Evolutionary conservation across 2,797 vertebrate genomes (phyloP), one percentile per base, ranked within the genome.

Genomic region (Mormyrops boulengeri): DNA sequence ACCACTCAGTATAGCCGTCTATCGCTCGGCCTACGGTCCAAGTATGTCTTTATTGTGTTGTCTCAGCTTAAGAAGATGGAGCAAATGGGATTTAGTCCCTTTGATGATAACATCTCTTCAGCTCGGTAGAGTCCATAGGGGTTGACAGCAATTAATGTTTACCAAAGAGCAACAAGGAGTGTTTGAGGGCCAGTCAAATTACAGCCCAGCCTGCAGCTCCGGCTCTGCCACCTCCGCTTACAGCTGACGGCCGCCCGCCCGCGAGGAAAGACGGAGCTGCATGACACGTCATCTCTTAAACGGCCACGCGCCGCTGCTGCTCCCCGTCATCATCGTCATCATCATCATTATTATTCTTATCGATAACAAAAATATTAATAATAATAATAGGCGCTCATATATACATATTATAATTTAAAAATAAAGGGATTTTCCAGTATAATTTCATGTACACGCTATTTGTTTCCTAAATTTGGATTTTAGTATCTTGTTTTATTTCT

Each of bases 111-210:
- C 69, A 88, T 90, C 86, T 49, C 85, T 60, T 88, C 89, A 38
- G 73, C 60, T 82, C 53, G 52, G 52, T 47, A 30, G 66, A 90
- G 86, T 82, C 87, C 87, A 88, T 88, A 73, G 62, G 49, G 88
- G 88, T 88, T 62, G 87, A 90, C 89, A 88, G 66, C 66, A 90
- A 86, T 53, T 82, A 77, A 88, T 88, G 87, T 90, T 88, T 57
- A 90, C 87, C 47, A 88, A 87, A 87, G 85, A 90, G 86, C 89
- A 88, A 87, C 47, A 53, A 90, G 86, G 89, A 86, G 69, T 88
- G 85, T 90, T 88, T 88, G 69, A 90, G 85, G 89, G 89, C 85
- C 66, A 90, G 85, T 88, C 69, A 88, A 88, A 90, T 90, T 90
- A 90, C 52, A 88, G 89, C 57, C 85, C 38, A 47, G 89, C 66